phyloP scores from a whole-genome alignment of 2,888 invertebrate genomes.

The Athalia cordata region DNA sequence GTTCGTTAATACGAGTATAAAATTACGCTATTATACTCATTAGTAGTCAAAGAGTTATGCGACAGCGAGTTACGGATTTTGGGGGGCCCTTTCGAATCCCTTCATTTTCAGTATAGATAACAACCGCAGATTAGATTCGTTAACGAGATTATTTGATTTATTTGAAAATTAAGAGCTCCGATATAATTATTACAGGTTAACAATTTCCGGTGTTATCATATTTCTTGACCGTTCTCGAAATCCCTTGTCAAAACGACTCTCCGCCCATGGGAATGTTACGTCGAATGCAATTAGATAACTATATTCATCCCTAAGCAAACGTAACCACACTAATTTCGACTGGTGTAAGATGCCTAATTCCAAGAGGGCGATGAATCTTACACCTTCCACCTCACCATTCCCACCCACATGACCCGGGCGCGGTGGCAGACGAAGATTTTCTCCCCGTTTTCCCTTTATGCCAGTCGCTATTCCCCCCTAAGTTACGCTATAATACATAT shows the following conservation, averaged over 20 bases:
- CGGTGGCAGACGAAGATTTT: conserved; percentile 21
- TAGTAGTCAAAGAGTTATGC: conserved; percentile 32
- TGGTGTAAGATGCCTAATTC: conserved; percentile 44
- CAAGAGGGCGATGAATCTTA: conserved; percentile 42
- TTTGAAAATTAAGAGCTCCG: neutral
- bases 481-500: conserved; percentile 3
- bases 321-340: conserved; percentile 44
- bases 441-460: conserved; percentile 33
- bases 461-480: conserved; percentile 23
- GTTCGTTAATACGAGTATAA: conserved; percentile 44
- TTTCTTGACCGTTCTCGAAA: too few relatives aligned
- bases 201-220: too few relatives aligned
- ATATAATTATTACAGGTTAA: neutral
- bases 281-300: neutral
- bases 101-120: neutral
- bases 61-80: conserved; percentile 23
- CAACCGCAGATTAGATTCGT: conserved; percentile 30
- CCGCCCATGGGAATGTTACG: neutral
- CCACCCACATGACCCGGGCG: neutral
- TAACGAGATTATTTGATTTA: neutral
- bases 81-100: neutral
- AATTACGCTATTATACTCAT: conserved; percentile 44
- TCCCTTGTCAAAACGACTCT: neutral
- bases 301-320: conserved; percentile 11
- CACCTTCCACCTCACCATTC: conserved; percentile 10